phyloP scores from a whole-genome alignment of 2,113 vertebrate species.

The Coreoperca whiteheadi region DNA sequence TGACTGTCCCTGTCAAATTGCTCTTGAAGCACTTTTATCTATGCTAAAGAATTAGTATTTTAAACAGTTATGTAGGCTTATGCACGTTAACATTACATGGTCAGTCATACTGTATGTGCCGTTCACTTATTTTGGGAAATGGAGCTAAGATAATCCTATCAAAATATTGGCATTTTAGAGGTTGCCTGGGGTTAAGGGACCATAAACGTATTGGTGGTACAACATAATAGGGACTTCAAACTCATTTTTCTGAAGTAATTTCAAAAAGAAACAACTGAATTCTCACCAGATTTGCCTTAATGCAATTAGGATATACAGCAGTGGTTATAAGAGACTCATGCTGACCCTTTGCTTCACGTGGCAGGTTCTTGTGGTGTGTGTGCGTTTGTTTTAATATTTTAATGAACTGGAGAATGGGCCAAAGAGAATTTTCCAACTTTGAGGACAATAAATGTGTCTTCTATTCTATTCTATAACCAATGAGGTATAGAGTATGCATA shows the following conservation, averaged over 20 bases:
- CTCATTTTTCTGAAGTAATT: too few species aligned
- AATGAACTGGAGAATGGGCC: too few species aligned
- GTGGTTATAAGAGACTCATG: too few species aligned
- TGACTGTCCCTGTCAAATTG: constrained; percentile 1
- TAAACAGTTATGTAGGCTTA: background rate
- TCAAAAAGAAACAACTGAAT: too few species aligned
- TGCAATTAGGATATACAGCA: too few species aligned
- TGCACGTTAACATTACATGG: background rate
- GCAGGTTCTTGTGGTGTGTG: too few species aligned
- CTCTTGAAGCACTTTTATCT: background rate
- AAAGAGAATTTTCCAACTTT: background rate
- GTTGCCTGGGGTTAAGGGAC: background rate
- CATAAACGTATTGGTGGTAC: too few species aligned
- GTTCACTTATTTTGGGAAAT: background rate
- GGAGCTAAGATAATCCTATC: background rate
- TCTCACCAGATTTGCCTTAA: too few species aligned
- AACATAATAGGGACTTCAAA: too few species aligned
- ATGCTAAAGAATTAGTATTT: background rate
- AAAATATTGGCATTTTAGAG: background rate
- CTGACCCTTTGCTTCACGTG: too few species aligned
- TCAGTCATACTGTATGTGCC: background rate
- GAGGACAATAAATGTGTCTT: background rate
- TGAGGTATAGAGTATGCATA: background rate
- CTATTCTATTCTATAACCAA: background rate
- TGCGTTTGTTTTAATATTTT: too few species aligned